Evolutionary conservation across 2,113 vertebrate species (phyloP), one percentile per base, ranked within the genome.

Genomic region (Anarrhichthys ocellatus): DNA sequence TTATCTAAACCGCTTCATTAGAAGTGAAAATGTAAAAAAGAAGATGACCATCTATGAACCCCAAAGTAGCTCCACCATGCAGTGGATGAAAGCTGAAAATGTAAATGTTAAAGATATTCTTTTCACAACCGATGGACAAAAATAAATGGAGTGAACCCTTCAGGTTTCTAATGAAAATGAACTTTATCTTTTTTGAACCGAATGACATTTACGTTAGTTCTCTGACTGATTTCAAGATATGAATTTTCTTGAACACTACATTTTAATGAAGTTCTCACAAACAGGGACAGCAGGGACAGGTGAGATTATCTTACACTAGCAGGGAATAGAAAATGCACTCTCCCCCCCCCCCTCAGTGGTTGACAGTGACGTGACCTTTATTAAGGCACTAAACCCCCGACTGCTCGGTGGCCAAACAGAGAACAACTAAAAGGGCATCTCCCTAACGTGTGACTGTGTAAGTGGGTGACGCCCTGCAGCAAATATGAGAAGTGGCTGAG

Each of bases 311-410:
- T 48, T 5, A 44, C 40, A 63, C 22, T 18, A 75, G 36, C 11
- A 46, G 44, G 62, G 70, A 87, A 81, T 86, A 87, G 70, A 76
- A 72, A 79, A 84, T 74, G 36, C 46, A 10, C 29, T 74, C 34
- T 2, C 29, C 29, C 29, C 29, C 29, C 32, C 15, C 46, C 2
- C 77, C 61, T 66, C 48, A 48, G 76, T 14, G 50, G 72, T 27
- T 83, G 84, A 81, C 83, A 86, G 78, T 81, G 78, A 89, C 22
- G 40, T 91, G 90, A 70, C 90, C 85, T 91, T 89, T 82, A 81
- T 83, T 73, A 84, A 89, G 64, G 82, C 80, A 38, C 84, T 67
- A 50, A 78, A 68, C 52, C 78, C 65, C 84, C 68, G 14, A 64
- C 68, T 50, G 80, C 62, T 87, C 22, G 2, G 50, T 62, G 78